phyloP scores from a whole-genome alignment of 2,888 invertebrate genomes.

The Dioctria rufipes region DNA sequence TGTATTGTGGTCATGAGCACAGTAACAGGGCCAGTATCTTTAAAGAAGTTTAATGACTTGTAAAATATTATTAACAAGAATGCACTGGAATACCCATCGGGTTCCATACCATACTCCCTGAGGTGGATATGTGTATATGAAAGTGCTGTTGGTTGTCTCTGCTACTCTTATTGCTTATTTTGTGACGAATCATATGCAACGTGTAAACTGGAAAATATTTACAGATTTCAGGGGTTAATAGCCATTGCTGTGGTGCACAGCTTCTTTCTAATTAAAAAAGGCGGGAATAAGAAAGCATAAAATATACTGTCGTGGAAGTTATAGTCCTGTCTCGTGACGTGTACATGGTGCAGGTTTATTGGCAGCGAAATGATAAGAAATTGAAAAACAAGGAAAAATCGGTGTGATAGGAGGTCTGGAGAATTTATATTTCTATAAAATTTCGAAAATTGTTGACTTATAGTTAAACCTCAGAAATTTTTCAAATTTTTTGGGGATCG shows the following conservation, averaged over 20 bases:
- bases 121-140: too few species aligned
- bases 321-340: neutral
- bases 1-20: neutral
- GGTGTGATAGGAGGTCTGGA: too few species aligned
- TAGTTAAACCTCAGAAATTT: too few species aligned
- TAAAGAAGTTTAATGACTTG: conserved; percentile 22
- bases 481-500: too few species aligned
- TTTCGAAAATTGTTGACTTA: too few species aligned
- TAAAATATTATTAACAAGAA: conserved; percentile 44
- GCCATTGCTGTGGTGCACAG: conserved; percentile 6
- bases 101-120: neutral
- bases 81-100: neutral
- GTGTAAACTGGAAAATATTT: neutral
- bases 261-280: conserved; percentile 31
- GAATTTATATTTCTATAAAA: too few species aligned
- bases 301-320: neutral
- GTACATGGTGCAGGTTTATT: too few species aligned
- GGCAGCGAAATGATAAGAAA: too few species aligned
- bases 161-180: neutral
- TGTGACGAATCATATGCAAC: conserved; percentile 31
- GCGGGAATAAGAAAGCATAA: conserved; percentile 38
- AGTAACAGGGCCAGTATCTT: conserved; percentile 11
- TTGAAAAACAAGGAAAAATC: too few species aligned
- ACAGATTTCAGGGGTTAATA: neutral
- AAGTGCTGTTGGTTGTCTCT: neutral